A percentile compares a stretch with the other conserved stretches of the same genome.
phyloP scores from a whole-genome alignment of 2,113 vertebrate genomes.

The Platysternon megacephalum region DNA sequence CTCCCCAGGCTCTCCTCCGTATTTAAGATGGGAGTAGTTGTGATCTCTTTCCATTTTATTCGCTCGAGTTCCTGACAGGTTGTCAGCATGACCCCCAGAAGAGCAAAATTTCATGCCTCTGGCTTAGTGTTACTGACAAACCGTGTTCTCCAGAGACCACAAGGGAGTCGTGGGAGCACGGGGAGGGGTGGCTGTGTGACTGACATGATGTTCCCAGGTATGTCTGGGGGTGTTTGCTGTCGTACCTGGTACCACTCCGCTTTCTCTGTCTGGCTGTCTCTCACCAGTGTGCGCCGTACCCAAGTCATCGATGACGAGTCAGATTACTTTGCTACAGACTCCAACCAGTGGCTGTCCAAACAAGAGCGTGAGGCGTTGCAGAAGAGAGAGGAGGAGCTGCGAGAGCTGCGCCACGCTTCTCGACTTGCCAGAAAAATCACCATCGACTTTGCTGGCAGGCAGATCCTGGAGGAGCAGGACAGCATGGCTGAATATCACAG shows the following conservation, averaged over 20 bases:
- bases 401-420: slow-evolving; percentile 90
- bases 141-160: neutral
- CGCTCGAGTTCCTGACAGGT: neutral
- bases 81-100: neutral
- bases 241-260: neutral
- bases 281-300: slow-evolving; percentile 88
- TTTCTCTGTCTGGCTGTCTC: neutral
- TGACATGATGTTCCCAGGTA: neutral
- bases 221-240: neutral
- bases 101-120: neutral
- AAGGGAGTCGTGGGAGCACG: neutral
- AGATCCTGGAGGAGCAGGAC: slow-evolving; percentile 86
- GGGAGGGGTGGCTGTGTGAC: neutral
- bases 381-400: slow-evolving; percentile 89
- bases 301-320: slow-evolving; percentile 97
- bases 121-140: neutral
- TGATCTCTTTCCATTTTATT: neutral
- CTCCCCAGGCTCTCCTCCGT: too few species aligned
- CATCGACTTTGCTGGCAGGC: slow-evolving; percentile 94
- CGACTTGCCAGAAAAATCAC: slow-evolving; percentile 90
- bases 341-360: slow-evolving; percentile 96
- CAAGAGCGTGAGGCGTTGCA: slow-evolving; percentile 87
- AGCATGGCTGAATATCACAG: slow-evolving; percentile 87
- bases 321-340: slow-evolving; percentile 94
- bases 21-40: neutral